phyloP scores from a whole-genome alignment of 2,113 vertebrate genomes.

The Zeus faber region DNA sequence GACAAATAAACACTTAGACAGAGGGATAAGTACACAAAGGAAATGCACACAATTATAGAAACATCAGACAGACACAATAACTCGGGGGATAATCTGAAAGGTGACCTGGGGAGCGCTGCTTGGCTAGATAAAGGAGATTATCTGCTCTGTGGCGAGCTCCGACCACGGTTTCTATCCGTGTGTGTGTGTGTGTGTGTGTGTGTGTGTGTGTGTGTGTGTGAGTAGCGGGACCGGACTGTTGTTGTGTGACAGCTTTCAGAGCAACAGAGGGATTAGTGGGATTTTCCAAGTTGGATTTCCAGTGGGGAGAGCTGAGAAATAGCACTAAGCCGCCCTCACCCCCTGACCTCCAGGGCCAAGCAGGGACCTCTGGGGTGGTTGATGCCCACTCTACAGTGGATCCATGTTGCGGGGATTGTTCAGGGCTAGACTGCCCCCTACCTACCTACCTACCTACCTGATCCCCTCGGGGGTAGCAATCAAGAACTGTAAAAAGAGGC shows the following conservation, averaged over 20 bases:
- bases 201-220: not conserved
- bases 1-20: conserved; percentile 30
- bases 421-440: not conserved
- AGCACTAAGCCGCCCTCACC: conserved; percentile 36
- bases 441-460: too few relatives aligned
- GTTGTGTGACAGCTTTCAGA: conserved; percentile 13
- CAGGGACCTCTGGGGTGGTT: conserved; percentile 6
- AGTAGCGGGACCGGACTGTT: not conserved
- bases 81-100: conserved; percentile 44
- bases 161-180: not conserved
- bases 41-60: too few relatives aligned
- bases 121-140: conserved; percentile 64
- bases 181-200: conserved; percentile 8
- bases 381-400: too few relatives aligned
- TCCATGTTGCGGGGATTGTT: too few relatives aligned
- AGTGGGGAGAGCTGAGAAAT: conserved; percentile 36
- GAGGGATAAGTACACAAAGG: too few relatives aligned
- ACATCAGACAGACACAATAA: conserved; percentile 1
- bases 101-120: conserved; percentile 50
- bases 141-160: conserved; percentile 34
- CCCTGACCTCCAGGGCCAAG: conserved; percentile 30
- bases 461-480: too few relatives aligned
- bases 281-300: conserved; percentile 54
- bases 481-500: too few relatives aligned
- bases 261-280: conserved; percentile 52